phyloP scores from a whole-genome alignment of 92 coral and sea anemone genomes.

The Epizoanthus scotinus region DNA sequence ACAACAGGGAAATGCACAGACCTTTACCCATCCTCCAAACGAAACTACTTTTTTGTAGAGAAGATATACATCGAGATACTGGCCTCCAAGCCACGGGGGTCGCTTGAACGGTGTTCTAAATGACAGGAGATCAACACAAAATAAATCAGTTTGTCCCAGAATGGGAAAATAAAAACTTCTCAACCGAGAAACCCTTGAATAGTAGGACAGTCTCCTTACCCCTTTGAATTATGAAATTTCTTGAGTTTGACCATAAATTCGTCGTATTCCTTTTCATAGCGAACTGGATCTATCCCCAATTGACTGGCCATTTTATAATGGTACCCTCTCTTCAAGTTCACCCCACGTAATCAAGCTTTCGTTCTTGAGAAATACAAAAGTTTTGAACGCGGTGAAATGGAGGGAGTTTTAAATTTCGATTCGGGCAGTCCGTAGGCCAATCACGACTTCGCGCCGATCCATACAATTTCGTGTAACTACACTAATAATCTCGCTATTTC shows the following conservation, averaged over 20 bases:
- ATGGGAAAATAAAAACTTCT: constrained; percentile 54
- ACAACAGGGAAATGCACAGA: constrained; percentile 43
- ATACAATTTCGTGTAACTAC: constrained; percentile 77
- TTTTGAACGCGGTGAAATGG: constrained; percentile 84
- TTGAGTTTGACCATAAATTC: constrained; percentile 89
- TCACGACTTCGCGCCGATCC: constrained; percentile 82
- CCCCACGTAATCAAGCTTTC: constrained; percentile 67
- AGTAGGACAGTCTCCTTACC: constrained; percentile 63
- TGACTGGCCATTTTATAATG: constrained; percentile 86
- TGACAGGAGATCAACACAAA: constrained; percentile 57
- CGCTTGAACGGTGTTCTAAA: constrained; percentile 94
- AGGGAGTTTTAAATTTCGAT: constrained; percentile 98
- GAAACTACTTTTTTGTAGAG: constrained; percentile 93
- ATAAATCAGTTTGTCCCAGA: constrained; percentile 39
- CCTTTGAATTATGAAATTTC: constrained; percentile 94
- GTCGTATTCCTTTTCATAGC: constrained; percentile 91
- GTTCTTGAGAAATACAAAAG: constrained; percentile 76
- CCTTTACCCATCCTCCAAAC: constrained; percentile 98
- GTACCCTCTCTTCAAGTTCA: constrained; percentile 64
- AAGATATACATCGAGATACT: constrained; percentile 88
- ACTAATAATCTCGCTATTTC: constrained; percentile 51
- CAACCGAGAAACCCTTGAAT: constrained; percentile 68
- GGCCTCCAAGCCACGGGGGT: constrained; percentile 96
- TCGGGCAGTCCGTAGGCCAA: constrained; percentile 82
- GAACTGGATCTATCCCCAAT: constrained; percentile 75